A percentile compares a stretch with the other conserved stretches of the same genome.
Evolutionary conservation across 2,797 vertebrate species (phyloP).

Genomic region (Semotilus atromaculatus): DNA sequence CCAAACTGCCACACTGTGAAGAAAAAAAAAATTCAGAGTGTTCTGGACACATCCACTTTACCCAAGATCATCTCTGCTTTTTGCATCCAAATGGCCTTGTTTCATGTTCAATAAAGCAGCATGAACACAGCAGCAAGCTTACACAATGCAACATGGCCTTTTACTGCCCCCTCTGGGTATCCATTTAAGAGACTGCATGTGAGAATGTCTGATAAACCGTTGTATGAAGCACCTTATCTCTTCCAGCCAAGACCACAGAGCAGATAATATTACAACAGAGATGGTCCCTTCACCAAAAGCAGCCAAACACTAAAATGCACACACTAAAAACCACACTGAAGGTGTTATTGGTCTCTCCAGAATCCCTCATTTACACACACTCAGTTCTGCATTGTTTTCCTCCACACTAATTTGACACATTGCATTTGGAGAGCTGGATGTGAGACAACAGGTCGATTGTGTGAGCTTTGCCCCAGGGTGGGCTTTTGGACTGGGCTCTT

Average conservation of each 20-base stretch:
- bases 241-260: conserved; percentile 71
- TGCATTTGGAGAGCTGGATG: conserved; percentile 34
- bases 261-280: conserved; percentile 71
- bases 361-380: conserved; percentile 40
- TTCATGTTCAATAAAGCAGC: conserved; percentile 78
- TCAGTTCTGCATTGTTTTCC: conserved; percentile 26
- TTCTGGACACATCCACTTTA: conserved; percentile 58
- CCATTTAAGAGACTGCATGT: conserved; percentile 74
- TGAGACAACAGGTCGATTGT: conserved; percentile 10
- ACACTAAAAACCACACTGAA: conserved; percentile 10
- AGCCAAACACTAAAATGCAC: conserved; percentile 11
- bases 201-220: conserved; percentile 74
- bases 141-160: conserved; percentile 78
- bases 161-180: conserved; percentile 73
- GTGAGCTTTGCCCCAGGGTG: conserved; percentile 35
- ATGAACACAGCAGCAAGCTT: conserved; percentile 74
- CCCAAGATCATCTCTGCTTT: conserved; percentile 69
- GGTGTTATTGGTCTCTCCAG: conserved; percentile 9
- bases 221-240: conserved; percentile 70
- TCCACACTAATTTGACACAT: conserved; percentile 22
- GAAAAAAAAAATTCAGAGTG: conserved; percentile 40
- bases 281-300: conserved; percentile 53
- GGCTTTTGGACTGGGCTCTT: conserved; percentile 67
- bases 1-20: background rate
- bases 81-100: conserved; percentile 77